These are phyloP conservation scores for Hemiprocne comata DNA, from an alignment of 2,113 vertebrate genomes.

Conservation along the genomic window DNA sequence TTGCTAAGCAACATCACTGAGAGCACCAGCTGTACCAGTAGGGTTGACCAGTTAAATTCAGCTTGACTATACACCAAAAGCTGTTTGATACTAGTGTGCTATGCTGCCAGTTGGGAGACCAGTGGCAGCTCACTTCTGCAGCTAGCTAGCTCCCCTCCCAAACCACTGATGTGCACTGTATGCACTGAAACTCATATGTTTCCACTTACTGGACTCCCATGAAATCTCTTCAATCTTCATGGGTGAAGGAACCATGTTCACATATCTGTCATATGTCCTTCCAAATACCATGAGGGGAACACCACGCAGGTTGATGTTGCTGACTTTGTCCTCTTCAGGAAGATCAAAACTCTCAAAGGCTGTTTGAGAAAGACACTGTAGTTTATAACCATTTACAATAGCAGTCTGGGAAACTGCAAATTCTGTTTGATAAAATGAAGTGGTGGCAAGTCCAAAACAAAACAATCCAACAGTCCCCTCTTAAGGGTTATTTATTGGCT, in stretches of 20 bases:
- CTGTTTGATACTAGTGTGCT: not conserved
- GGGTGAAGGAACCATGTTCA: slow-evolving; percentile 57
- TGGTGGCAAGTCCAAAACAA: not conserved
- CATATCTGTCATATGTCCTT: slow-evolving; percentile 14
- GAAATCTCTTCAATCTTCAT: slow-evolving; percentile 18
- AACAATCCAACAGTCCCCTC: not conserved
- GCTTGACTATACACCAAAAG: not conserved
- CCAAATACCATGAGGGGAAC: slow-evolving; percentile 74
- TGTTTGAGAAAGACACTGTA: slow-evolving; percentile 14
- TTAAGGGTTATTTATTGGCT: not conserved
- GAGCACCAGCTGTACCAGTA: not conserved
- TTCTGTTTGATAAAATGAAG: not conserved
- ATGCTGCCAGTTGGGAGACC: not conserved
- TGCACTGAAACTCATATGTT: not conserved
- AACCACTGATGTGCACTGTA: not conserved
- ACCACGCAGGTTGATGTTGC: slow-evolving; percentile 68
- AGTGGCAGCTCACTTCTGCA: not conserved
- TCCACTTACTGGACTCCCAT: slow-evolving; percentile 73
- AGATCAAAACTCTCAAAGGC: slow-evolving; percentile 80
- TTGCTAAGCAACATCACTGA: not conserved
- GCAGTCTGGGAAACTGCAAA: not conserved
- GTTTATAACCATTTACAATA: not conserved
- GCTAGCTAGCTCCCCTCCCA: not conserved
- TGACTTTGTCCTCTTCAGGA: slow-evolving; percentile 76
- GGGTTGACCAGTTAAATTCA: not conserved